Evolutionary conservation across 1,140 invertebrate species (phyloP), one percentile per base, ranked within the genome.

Genomic region (Brachionus manjavacas): DNA sequence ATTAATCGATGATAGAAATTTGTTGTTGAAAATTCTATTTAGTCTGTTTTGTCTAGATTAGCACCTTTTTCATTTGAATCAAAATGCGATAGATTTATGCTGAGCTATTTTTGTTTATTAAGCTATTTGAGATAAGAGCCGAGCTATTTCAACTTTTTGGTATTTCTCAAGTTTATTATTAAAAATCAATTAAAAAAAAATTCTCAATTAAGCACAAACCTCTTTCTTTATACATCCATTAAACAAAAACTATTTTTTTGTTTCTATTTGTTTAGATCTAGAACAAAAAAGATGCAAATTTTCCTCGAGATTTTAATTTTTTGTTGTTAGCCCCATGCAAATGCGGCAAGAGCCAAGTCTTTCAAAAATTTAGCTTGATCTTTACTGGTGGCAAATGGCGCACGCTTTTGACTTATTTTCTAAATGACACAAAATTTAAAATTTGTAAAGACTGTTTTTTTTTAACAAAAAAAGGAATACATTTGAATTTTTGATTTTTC

Each of bases 131-230:
- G 52, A 60, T 60, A 60, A 60, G n/a, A 60, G 46, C 46, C 46
- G n/a, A 49, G 46, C 60, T 66, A 66, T 66, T 66, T 66, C 9
- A 28, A 68, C 23, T n/a, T 31, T 31, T 46, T 68, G 31, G n/a
- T 31, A 68, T 46, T 46, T 46, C 43, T 12, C 43, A 46, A 46
- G 14, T 68, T 68, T 35, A 35, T 68, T 31, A 68, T 31, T 31
- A 68, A 68, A 68, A 68, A 68, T 68, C 31, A 68, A 31, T 68
- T 68, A 28, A 14, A 64, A 64, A 68, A 68, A 68, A 35, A 35
- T 9, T 23, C 20, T 20, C 52, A 60, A 60, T 60, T 60, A 60
- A 20, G 52, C 52, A 60, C 52, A 60, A 16, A 25, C n/a, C 4
- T n/a, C 43, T 12, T 14, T 46, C 43, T 46, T 46, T 14, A 46